Base-by-base conservation (phyloP, 2,888 invertebrate genomes). In the Chouioia cunea region DNA sequence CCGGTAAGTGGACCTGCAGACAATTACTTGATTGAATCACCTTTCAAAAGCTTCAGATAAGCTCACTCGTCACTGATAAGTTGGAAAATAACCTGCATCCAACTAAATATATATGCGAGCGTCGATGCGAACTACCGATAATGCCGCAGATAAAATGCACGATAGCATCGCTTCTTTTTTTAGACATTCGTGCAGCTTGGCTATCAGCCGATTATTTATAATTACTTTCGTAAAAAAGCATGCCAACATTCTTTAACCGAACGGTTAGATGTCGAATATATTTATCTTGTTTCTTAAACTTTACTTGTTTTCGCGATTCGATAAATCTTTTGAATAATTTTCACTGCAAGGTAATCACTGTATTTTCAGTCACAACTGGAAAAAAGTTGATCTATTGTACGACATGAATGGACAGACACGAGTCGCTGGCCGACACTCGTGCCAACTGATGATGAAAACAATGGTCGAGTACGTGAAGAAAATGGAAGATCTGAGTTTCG, bases 381-480 rank as follows among this genome's bases (percentile, higher is more conserved):
- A 86, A 8, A 92, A 91, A 76, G 87, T 92, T 0, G 90, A 92
- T 53, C 86, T 95, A 69, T 86, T 96, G 75, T 96, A 94, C 85
- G 93, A 95, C 77, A 90, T 91, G 14, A 88, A 91, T 71, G 93
- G 93, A 0, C 92, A 91, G 78, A 86, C 87, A 53, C 88, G 90
- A 77, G 87, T 90, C 0, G 92, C 90, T 8, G 95, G 95, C 0
- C 86, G 87, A 14, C 89, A 90, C 73, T 93, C 93, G 6, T 97
- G 96, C 77, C 91, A 91, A 77, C 87, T 96, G 20, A 89, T 93
- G 84, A 92, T 93, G 87, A 90, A 90, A 73, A 91, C 92, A 0
- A 85, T 96, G 75, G 92, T 93, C 60, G 89, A 91, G 76, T 87
- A 86, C 67, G 77, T 89, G 16, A 88, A 87, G 76, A 81, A 81